Evolutionary conservation across 2,797 vertebrate genomes (phyloP), one percentile per base, ranked within the genome.

Genomic region (Acanthurus leucopareius): DNA sequence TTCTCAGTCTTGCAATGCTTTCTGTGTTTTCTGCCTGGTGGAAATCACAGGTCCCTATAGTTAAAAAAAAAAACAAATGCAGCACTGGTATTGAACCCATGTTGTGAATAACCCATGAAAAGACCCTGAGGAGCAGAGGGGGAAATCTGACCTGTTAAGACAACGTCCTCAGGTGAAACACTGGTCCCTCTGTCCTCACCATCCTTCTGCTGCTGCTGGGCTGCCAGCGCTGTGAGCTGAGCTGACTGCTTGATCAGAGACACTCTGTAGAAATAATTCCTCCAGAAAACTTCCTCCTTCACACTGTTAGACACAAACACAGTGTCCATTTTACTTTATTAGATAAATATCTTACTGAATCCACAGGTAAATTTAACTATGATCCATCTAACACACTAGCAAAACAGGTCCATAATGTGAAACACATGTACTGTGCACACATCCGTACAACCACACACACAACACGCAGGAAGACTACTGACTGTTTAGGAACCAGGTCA

Each of bases 401-500:
- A 52, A 45, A 16, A 52, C 20, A 17, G 4, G 2, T 1, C 11
- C 6, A 13, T 5, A 7, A 8, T 1, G 10, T 19, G 3, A 19
- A 49, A 53, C 9, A 51, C 14, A 25, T 28, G 28, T 6, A 51
- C 17, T 47, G 44, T 8, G n/a, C 20, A 63, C 0, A 64, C 68
- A 64, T 14, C 44, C 45, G 45, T 4, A 17, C 20, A 58, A 48
- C 44, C 28, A 68, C 20, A 69, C 62, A 72, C 58, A 68, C 40
- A 72, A 10, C 49, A 15, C 3, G 3, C 2, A 38, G 28, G 3
- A 32, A 14, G 5, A 16, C 25, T 44, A 80, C 98, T 97, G 86
- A 99, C 98, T 95, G 96, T 94, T 99, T 99, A 38, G 98, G 98
- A 61, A 99, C 98, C 0, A 99, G 95, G 91, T 98, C 97, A 28